Base-by-base conservation (phyloP, 30 jellyfish, hydroid and myxozoan species). In the Turritopsis rubra region DNA sequence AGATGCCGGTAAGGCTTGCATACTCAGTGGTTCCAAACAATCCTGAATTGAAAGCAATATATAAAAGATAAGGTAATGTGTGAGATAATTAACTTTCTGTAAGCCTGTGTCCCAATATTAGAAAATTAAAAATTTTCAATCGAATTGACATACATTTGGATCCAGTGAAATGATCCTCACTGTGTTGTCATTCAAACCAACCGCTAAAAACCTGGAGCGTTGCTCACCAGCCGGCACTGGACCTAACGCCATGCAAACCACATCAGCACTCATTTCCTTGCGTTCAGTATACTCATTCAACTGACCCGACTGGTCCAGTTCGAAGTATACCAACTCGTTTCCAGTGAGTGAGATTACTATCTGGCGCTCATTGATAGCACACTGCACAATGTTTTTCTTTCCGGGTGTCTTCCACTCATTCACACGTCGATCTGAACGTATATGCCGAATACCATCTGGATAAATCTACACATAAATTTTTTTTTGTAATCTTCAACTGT, bases 331-430 rank as follows among this genome's bases (percentile, higher is more conserved):
- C 73, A 95, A 89, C 79, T 95, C 99, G 71, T 95, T 89, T 23
- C 97, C 97, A 78, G 99, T 87, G 82, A 95, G 68, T 1, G 99
- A 93, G 21, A 95, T 95, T 22, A 95, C 99, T 41, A 95, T 95
- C 88, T 93, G 99, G 70, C 97, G 90, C 54, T 90, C 96, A 75
- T 95, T 95, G 28, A 89, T 96, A 21, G 99, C 97, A 85, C 97
- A 86, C 77, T 88, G 96, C 53, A 87, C 84, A 77, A 95, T 88
- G 84, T 85, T 90, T 83, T 95, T 95, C 83, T 95, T 90, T 70
- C 97, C 96, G n/a, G 99, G 99, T 0, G 96, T 88, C 65, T 91
- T 88, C 99, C 99, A 95, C 78, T 95, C 99, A 68, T 90, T 95
- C 27, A 95, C 96, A 72, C 97, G 88, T 28, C 90, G 85, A 72